A percentile compares a stretch with the other conserved stretches of the same genome.
Conservation (phyloP, 2,113 vertebrate genomes). For the Hyla sarda region DNA sequence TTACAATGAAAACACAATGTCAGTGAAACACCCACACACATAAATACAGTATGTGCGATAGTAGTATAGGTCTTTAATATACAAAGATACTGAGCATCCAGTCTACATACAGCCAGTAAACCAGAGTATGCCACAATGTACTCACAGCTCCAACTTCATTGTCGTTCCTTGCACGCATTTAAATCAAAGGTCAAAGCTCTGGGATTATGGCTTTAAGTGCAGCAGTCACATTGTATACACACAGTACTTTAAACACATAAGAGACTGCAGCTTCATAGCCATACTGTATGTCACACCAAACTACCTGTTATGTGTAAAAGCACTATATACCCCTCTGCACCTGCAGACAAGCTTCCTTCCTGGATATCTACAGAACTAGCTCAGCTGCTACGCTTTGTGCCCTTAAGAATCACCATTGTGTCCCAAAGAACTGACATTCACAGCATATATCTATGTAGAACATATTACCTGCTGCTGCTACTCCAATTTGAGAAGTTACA, state of each 20-base stretch:
- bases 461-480: slow-evolving; percentile 25
- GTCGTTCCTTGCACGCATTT: background rate
- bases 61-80: background rate
- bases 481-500: background rate
- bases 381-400: background rate
- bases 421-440: slow-evolving; percentile 40
- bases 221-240: background rate
- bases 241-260: background rate
- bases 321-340: background rate
- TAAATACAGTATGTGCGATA: background rate
- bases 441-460: background rate
- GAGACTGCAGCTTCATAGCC: background rate
- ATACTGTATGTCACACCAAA: background rate
- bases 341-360: too few relatives aligned
- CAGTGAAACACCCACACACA: too few relatives aligned
- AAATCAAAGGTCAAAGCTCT: background rate
- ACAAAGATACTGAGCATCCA: background rate
- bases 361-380: background rate
- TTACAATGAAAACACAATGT: background rate
- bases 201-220: background rate
- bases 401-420: background rate
- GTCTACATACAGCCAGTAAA: background rate
- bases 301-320: background rate
- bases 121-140: background rate
- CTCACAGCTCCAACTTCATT: background rate